Conservation (phyloP, 2,888 invertebrate species). For the Dynastes tityus region DNA sequence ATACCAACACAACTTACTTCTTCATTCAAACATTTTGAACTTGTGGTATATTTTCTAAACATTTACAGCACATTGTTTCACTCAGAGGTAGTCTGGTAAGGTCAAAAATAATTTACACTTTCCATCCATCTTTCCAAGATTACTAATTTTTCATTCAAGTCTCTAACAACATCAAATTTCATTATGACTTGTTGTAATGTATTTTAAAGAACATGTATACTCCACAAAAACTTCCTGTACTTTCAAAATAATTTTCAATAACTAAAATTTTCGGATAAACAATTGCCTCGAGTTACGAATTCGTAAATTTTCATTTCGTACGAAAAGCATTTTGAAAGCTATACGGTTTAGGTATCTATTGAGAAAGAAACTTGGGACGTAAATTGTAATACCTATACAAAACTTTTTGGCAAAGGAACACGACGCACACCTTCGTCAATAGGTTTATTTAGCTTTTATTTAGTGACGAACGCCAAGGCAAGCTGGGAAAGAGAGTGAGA, state of each 20-base stretch:
- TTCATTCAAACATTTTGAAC: too few relatives aligned
- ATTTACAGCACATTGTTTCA: too few relatives aligned
- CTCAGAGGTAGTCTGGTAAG: too few relatives aligned
- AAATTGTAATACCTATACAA: slow-evolving; percentile 7
- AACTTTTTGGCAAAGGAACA: slow-evolving; percentile 5
- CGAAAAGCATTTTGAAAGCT: neutral
- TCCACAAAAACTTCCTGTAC: too few relatives aligned
- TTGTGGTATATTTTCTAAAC: too few relatives aligned
- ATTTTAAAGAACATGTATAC: too few relatives aligned
- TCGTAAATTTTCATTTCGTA: slow-evolving; percentile 8
- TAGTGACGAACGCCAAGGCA: neutral
- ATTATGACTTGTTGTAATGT: too few relatives aligned
- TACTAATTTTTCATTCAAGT: too few relatives aligned
- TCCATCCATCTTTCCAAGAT: too few relatives aligned
- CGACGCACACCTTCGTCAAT: slow-evolving; percentile 2
- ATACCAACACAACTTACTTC: too few relatives aligned
- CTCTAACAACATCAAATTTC: too few relatives aligned
- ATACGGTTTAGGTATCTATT: neutral
- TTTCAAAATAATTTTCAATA: neutral
- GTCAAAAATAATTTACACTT: too few relatives aligned
- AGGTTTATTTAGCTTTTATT: neutral
- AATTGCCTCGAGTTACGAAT: slow-evolving; percentile 3
- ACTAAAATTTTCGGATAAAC: slow-evolving; percentile 6
- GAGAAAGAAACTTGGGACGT: neutral
- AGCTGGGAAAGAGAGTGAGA: neutral